Base-by-base conservation (phyloP, 2,888 invertebrate genomes). In the Belgica antarctica region DNA sequence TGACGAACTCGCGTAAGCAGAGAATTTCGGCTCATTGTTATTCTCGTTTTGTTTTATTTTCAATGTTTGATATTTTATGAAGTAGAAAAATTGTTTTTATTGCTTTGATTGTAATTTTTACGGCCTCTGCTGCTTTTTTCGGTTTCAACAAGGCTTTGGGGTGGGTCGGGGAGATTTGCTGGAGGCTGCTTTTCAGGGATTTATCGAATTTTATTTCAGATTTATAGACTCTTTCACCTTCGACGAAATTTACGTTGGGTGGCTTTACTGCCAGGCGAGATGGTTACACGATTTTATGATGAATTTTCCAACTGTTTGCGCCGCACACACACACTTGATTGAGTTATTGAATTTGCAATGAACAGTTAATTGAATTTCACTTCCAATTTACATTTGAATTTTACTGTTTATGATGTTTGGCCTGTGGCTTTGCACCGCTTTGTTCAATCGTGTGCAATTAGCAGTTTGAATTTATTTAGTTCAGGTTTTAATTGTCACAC, bases 61-160 rank as follows among this genome's bases (percentile, higher is more conserved):
- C 36, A 65, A 47, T 31, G 28, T n/a, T 34, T n/a, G 41, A 41
- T 63, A 34, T 41, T 66, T 66, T 66, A 66, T 66, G 65, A 66
- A 66, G 36, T 66, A 66, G 65, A 66, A 66, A 27, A 47, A 27
- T 34, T 17, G 4, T 63, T 63, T 63, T 63, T 63, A 63, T 63
- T 63, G 22, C 36, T 19, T 7, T 66, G 25, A 31, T n/a, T 27
- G 17, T 25, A 12, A 59, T 59, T 41, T 41, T 41, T 41, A 41
- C 41, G 12, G 25, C 57, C n/a, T n/a, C n/a, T n/a, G n/a, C n/a
- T n/a, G n/a, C n/a, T n/a, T n/a, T 57, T 25, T 24, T 57, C n/a
- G 57, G 4, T 8, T 22, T 10, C 17, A 12, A 15, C 57, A n/a
- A 25, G 2, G 27, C 5, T 12, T 3, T 61, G 22, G 5, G 8